Base-by-base conservation (phyloP, 2,113 vertebrate species). In the Gasterosteus nipponicus region DNA sequence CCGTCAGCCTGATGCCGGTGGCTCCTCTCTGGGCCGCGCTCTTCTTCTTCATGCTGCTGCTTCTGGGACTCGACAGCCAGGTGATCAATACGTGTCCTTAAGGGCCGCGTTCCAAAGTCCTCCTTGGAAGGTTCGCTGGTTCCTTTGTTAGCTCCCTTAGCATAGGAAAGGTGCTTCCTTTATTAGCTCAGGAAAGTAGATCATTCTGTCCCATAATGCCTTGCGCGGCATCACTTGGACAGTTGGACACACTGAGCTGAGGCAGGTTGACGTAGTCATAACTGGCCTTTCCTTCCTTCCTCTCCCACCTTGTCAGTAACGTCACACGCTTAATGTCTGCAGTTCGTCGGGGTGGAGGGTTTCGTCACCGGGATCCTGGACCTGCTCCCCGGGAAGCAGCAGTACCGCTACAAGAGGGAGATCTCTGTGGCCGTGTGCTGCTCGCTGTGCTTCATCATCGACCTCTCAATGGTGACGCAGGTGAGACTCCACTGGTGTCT, bases 391-490 rank as follows among this genome's bases (percentile, higher is more conserved):
- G 87, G 78, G 7, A 92, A 89, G 33, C 85, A 91, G 62, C 79
- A 93, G 61, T 87, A 92, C 73, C 91, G 92, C 31, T 95, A 89
- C 77, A 93, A 86, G 44, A 83, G 94, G 16, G 94, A 95, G 82
- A 86, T 96, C 8, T 77, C 94, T 0, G 94, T 96, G 85, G 94
- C 93, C 2, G 77, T 95, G 11, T 94, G 92, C 88, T 95, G 94
- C 42, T 70, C 69, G 0, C 76, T 94, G 31, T 94, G 94, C 90
- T 96, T 95, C 85, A 75, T 95, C 11, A 95, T 96, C 2, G 95
- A 95, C 84, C 90, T 96, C 87, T 95, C 94, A 86, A 95, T 95
- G 95, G 91, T 95, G 72, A 96, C 95, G 16, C 93, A 96, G 94
- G 94, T 96, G 18, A 83, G 92, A 90, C 3, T 15, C 12, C 59